A percentile compares a stretch with the other conserved stretches of the same genome.
Conservation (phyloP, 2,797 vertebrate species). For the Tauraco hartlaubi region DNA sequence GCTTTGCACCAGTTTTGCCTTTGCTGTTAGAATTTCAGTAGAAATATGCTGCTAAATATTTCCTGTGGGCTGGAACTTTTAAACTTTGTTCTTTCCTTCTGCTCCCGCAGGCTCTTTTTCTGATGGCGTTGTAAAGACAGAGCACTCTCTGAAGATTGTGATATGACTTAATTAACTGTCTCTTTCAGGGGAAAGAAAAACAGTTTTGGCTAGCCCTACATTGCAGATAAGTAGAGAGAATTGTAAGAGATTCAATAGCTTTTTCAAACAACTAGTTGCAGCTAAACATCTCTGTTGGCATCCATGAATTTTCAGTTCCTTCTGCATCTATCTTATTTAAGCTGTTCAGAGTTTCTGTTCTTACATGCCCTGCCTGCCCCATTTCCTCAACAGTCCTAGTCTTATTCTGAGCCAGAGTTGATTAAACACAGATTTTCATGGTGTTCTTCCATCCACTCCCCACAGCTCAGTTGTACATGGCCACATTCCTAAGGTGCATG, state of each 20-base stretch:
- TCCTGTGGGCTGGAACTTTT: not conserved
- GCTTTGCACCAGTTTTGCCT: not conserved
- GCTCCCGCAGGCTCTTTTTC: not conserved
- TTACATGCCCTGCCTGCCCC: not conserved
- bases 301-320: not conserved
- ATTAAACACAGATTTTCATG: not conserved
- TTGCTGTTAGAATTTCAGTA: not conserved
- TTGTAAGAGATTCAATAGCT: not conserved
- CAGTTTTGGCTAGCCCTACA: not conserved
- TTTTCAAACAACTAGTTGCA: not conserved
- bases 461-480: not conserved
- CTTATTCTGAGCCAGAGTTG: not conserved
- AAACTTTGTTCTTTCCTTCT: not conserved
- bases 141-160: not conserved
- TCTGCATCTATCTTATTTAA: not conserved
- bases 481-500: not conserved
- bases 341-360: not conserved
- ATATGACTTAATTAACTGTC: not conserved
- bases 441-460: not conserved
- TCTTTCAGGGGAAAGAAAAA: not conserved
- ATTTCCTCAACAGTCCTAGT: not conserved
- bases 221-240: not conserved
- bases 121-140: not conserved
- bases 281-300: not conserved
- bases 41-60: not conserved